A percentile compares a stretch with the other conserved stretches of the same genome.
Evolutionary conservation across 2,888 invertebrate species (phyloP).

Genomic region (Euplagia quadripunctaria): DNA sequence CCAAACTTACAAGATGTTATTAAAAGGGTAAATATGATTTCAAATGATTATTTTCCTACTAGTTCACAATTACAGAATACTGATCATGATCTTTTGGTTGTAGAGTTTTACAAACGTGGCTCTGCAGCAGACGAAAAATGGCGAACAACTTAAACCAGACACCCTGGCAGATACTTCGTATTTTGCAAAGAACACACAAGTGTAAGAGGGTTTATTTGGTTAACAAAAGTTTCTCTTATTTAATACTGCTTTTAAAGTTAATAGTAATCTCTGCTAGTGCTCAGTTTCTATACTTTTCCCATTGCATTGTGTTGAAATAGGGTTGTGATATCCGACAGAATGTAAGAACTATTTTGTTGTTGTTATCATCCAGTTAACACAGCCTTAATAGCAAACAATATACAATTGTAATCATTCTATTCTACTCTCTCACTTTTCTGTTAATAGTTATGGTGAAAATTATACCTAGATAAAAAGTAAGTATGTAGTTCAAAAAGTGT

Average conservation of each 20-base stretch:
- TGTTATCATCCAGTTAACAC: too few relatives aligned
- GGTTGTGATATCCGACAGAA: too few relatives aligned
- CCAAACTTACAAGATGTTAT: conserved; percentile 88
- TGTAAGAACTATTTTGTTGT: too few relatives aligned
- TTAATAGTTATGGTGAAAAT: too few relatives aligned
- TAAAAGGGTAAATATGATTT: conserved; percentile 83
- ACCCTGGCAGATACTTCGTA: conserved; percentile 84
- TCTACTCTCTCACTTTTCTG: too few relatives aligned
- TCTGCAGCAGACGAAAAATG: conserved; percentile 82
- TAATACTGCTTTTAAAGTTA: not conserved
- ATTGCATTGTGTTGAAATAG: too few relatives aligned
- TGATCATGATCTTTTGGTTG: conserved; percentile 43
- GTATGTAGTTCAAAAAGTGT: too few relatives aligned
- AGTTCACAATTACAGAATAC: not conserved
- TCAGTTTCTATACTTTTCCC: not conserved
- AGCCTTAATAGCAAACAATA: too few relatives aligned
- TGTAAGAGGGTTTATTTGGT: conserved; percentile 72
- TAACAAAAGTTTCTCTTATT: not conserved
- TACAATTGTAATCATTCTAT: too few relatives aligned
- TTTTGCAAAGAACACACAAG: conserved; percentile 86
- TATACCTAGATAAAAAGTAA: too few relatives aligned
- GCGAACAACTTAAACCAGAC: conserved; percentile 79
- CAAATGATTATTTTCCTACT: conserved; percentile 17
- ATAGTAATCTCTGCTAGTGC: not conserved
- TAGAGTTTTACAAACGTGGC: conserved; percentile 89